Evolutionary conservation across 1,140 invertebrate species (phyloP), one percentile per base, ranked within the genome.

Genomic region (Drosophila sechellia): DNA sequence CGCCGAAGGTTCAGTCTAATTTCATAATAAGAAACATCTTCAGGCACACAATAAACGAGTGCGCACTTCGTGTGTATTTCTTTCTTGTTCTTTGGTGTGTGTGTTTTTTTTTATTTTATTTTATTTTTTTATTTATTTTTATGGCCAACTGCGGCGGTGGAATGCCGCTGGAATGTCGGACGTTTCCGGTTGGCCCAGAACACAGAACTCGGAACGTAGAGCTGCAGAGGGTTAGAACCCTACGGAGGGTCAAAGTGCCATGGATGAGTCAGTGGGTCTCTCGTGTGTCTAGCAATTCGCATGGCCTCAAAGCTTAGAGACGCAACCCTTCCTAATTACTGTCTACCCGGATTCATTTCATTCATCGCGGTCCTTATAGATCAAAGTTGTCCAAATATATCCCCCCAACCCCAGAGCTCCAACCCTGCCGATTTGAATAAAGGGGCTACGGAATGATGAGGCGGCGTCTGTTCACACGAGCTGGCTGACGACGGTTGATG

Each of bases 1-100:
- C 83, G 83, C 63, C 57, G 52, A 3, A 27, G 55, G 61, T 83
- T 80, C 84, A 89, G 72, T 90, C 85, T 90, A 89, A 89, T 90
- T 89, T 89, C 85, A 90, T 90, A 89, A 89, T 89, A 90, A 89
- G 85, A 80, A 84, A 90, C 85, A 89, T 76, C 83, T 86, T 83
- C 66, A 73, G 61, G 77, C 58, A 71, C 50, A 76, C 55, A 74
- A 78, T 68, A 81, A 81, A 78, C 73, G 72, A 86, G 53, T 52
- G 56, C 53, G 53, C 72, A 80, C 80, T 76, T 64, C 42, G 60
- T 65, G 25, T 48, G 43, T 74, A 39, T 53, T 39, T 61, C 10
- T 57, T 40, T 55, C 22, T 22, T 31, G 6, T 40, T 58, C 13
- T 43, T 17, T 76, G 20, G 48, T 31, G 50, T 57, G 56, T 53